These are phyloP conservation scores for Sanderia malayensis DNA, from an alignment of 30 jellyfish, hydroid and myxozoan species.

Conservation along the genomic window DNA sequence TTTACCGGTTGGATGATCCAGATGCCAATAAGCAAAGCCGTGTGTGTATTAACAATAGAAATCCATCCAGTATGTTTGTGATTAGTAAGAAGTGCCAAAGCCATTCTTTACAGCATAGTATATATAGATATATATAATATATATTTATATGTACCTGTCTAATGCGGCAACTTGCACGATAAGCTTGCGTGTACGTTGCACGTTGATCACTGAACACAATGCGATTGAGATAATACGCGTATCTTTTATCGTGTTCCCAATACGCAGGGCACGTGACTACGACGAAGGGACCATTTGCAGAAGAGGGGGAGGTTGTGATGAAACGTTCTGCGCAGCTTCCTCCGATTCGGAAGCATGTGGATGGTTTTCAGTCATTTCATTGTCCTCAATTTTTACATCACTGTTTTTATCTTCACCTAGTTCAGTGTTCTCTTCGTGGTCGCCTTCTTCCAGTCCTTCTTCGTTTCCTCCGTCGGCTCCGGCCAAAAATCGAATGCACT, in stretches of 20 bases:
- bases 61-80: too few species aligned
- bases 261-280: slow-evolving; percentile 42
- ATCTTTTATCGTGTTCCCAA: too few species aligned
- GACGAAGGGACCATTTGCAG: slow-evolving; percentile 46
- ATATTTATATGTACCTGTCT: too few species aligned
- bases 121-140: neutral
- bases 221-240: neutral
- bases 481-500: slow-evolving; percentile 89
- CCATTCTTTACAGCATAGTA: neutral
- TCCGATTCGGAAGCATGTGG: slow-evolving; percentile 42
- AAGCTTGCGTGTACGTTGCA: neutral
- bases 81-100: too few species aligned
- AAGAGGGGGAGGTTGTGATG: slow-evolving; percentile 45
- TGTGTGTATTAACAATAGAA: too few species aligned
- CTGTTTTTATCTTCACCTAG: slow-evolving; percentile 43
- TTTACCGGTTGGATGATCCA: too few species aligned
- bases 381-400: slow-evolving; percentile 35
- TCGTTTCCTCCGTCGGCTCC: slow-evolving; percentile 92
- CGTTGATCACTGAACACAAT: neutral
- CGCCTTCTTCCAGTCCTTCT: slow-evolving; percentile 84
- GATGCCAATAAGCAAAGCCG: too few species aligned
- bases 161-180: neutral
- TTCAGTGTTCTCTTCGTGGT: slow-evolving; percentile 59
- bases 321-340: slow-evolving; percentile 18
- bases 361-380: slow-evolving; percentile 48